These are phyloP conservation scores for Calcarius ornatus DNA, from an alignment of 2,113 vertebrate genomes.

Conservation along the genomic window DNA sequence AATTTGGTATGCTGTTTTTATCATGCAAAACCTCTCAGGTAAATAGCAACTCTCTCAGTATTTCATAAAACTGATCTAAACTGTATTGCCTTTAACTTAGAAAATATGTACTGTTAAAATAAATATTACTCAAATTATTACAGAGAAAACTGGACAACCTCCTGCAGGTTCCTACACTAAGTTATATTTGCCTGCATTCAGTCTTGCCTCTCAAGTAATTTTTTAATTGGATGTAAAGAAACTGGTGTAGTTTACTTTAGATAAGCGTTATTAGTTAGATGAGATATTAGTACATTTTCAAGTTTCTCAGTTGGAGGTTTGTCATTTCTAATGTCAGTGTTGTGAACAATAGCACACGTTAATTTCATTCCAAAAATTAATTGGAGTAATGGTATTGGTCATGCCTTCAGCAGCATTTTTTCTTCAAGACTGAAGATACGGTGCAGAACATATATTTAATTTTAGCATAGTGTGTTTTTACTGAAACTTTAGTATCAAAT, in stretches of 20 bases:
- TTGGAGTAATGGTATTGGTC: background rate
- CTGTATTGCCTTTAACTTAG: background rate
- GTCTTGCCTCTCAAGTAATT: background rate
- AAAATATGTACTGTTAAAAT: background rate
- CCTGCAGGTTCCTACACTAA: background rate
- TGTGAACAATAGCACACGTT: background rate
- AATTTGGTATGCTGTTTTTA: background rate
- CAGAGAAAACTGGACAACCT: background rate
- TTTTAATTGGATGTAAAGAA: background rate
- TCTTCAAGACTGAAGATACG: background rate
- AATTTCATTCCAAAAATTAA: background rate
- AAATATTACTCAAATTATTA: background rate
- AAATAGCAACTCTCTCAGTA: background rate
- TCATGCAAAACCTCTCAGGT: background rate
- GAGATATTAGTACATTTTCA: background rate
- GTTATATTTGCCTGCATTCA: background rate
- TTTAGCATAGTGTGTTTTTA: background rate
- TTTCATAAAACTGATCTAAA: background rate
- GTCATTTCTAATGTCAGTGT: background rate
- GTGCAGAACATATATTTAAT: background rate
- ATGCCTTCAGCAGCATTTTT: background rate
- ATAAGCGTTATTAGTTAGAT: background rate
- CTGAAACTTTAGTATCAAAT: background rate
- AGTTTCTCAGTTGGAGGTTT: background rate
- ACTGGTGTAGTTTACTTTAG: background rate